Evolutionary conservation across 2,113 vertebrate species (phyloP), one percentile per base, ranked within the genome.

Genomic region (Podocnemis expansa): DNA sequence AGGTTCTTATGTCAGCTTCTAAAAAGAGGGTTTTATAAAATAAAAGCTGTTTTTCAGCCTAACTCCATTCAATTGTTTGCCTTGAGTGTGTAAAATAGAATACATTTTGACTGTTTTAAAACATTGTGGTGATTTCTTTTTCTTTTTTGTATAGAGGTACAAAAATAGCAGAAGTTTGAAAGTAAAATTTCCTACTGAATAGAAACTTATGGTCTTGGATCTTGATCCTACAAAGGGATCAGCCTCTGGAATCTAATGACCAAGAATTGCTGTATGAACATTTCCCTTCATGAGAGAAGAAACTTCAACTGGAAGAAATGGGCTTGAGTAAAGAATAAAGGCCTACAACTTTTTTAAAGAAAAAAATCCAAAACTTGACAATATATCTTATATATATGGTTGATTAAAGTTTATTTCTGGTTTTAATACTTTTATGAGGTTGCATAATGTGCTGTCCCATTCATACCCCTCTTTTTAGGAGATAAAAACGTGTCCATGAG

Each of bases 381-480:
- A 7, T 82, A 21, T 80, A 87, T 81, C 14, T 47, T 41, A 80
- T 82, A 24, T 6, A 22, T 19, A 13, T 22, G 92, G 88, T 76
- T 45, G 25, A 84, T 87, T 43, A 79, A 89, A 88, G 80, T 63
- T 78, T 0, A 8, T 85, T 89, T 82, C 21, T 76, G 52, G 13
- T 52, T 95, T 88, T 95, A 73, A 82, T 93, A 49, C 78, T 82
- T 78, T 89, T 51, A 58, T 84, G 85, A 76, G 25, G 84, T 92
- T 89, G 27, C 47, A 79, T 90, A 3, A 8, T 87, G 82, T 92
- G 58, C 49, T 91, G 29, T 78, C 93, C 29, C 38, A 52, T 89
- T 95, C 56, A 85, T 63, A n/a, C n/a, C 27, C 63, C 84, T 91
- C 58, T 41, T 96, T 95, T 43, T 6, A 51, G 43, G 29, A 89